These are phyloP conservation scores for Drosophila prolongata DNA, from an alignment of 2,888 invertebrate genomes.

Conservation along the genomic window DNA sequence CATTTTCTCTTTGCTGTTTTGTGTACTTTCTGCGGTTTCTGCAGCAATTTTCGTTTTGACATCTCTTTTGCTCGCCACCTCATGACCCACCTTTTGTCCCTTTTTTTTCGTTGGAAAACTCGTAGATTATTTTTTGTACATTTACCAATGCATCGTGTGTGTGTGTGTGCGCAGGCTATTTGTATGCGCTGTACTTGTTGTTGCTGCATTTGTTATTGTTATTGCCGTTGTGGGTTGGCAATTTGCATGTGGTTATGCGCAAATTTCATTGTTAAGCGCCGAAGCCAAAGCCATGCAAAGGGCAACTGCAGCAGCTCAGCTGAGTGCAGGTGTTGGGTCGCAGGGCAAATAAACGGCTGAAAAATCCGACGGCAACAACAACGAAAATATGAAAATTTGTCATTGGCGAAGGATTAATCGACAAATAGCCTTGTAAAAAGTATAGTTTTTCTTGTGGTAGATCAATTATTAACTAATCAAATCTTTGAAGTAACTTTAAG, in stretches of 20 bases:
- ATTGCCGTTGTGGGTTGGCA: slow-evolving; percentile 67
- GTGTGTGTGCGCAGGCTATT: slow-evolving; percentile 28
- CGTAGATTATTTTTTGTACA: slow-evolving; percentile 77
- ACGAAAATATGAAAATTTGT: neutral
- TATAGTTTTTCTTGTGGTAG: neutral
- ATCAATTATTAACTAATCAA: too few relatives aligned
- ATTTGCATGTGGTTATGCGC: slow-evolving; percentile 79
- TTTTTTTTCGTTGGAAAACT: slow-evolving; percentile 44
- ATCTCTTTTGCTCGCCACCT: slow-evolving; percentile 42
- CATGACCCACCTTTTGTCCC: slow-evolving; percentile 20
- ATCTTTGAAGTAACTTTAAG: too few relatives aligned
- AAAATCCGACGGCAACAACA: slow-evolving; percentile 10
- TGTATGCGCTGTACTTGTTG: slow-evolving; percentile 35
- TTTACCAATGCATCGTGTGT: slow-evolving; percentile 47
- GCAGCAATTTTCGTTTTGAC: slow-evolving; percentile 68
- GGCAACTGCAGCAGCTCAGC: slow-evolving; percentile 37
- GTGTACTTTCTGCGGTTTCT: slow-evolving; percentile 52
- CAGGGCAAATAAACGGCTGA: slow-evolving; percentile 18
- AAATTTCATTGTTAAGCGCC: slow-evolving; percentile 78
- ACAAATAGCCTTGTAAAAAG: slow-evolving; percentile 20
- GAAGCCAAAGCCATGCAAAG: slow-evolving; percentile 58
- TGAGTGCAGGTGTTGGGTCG: slow-evolving; percentile 19
- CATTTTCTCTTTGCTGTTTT: slow-evolving; percentile 18
- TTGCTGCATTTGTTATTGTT: slow-evolving; percentile 33
- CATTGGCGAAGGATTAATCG: slow-evolving; percentile 1